Evolutionary conservation across 1,140 invertebrate species (phyloP).

Genomic region (Diachasmimorpha longicaudata): DNA sequence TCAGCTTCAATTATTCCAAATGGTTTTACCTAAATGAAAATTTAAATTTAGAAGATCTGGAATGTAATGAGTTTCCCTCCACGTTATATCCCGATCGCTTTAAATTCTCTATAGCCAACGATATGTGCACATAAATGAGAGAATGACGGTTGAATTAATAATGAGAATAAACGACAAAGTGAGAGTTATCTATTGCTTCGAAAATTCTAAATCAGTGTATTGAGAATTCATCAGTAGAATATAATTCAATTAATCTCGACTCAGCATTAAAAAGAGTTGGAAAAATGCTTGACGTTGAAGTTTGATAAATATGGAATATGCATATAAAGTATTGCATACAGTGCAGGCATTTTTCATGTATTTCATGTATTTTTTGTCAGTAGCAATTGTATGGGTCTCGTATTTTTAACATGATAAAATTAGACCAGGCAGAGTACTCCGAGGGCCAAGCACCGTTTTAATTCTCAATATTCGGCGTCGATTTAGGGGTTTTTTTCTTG

Average conservation of each 20-base stretch:
- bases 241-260: not conserved
- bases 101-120: too few relatives aligned
- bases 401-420: not conserved
- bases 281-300: not conserved
- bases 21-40: too few relatives aligned
- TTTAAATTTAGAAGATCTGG: too few relatives aligned
- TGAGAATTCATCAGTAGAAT: not conserved
- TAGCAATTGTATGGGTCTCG: not conserved
- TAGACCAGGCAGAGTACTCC: not conserved
- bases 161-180: not conserved
- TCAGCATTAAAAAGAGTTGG: not conserved
- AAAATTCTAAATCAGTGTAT: not conserved
- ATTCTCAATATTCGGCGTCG: not conserved
- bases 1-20: too few relatives aligned
- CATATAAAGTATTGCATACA: slow-evolving; percentile 2
- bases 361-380: not conserved
- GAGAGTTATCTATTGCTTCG: not conserved
- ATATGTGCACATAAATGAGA: not conserved
- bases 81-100: too few relatives aligned
- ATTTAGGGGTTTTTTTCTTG: not conserved
- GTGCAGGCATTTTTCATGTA: not conserved
- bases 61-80: too few relatives aligned
- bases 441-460: not conserved
- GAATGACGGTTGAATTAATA: not conserved
- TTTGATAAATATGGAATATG: not conserved